Evolutionary conservation across 2,797 vertebrate species (phyloP), one percentile per base, ranked within the genome.

Genomic region (Anas bahamensis): DNA sequence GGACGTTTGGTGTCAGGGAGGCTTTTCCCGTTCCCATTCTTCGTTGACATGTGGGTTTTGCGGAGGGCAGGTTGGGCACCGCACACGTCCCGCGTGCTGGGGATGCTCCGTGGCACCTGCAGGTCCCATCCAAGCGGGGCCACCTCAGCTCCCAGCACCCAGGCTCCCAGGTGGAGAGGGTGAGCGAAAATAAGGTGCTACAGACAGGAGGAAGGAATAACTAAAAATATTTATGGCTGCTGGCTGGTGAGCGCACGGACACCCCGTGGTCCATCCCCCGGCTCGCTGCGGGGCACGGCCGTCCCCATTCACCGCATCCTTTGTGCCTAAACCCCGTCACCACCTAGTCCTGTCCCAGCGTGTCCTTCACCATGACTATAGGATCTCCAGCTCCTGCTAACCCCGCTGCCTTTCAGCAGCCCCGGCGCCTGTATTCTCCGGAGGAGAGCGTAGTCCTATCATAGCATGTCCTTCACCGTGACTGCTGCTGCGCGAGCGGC

Each of bases 401-500:
- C 21, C 71, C 88, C 64, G 31, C 71, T 4, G 87, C 91, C 71
- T 88, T 82, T 68, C 86, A 60, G 71, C 90, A 10, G 91, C 81
- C 89, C 89, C 1, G 1, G 82, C 1, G 29, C n/a, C 71, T 72
- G 83, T 89, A 77, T 93, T 84, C 88, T 90, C 93, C 3, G 14
- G 91, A 94, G 93, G 90, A 95, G 88, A 10, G 88, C 90, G 59
- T 78, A 83, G 93, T 94, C 94, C 95, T 95, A 69, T 95, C 92
- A 81, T 70, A 87, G 90, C 95, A 75, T 83, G 94, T 95, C 96
- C 96, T 96, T 96, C 96, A 94, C 86, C 84, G 63, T 93, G 94
- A 93, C 95, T 94, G 93, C 91, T 91, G 83, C 95, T 88, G 86
- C 66, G 24, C 17, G 55, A 73, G 88, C 75, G 88, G 61, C 94